Conservation (phyloP, 2,797 vertebrate species). For the Microctenopoma stevenorrisi region DNA sequence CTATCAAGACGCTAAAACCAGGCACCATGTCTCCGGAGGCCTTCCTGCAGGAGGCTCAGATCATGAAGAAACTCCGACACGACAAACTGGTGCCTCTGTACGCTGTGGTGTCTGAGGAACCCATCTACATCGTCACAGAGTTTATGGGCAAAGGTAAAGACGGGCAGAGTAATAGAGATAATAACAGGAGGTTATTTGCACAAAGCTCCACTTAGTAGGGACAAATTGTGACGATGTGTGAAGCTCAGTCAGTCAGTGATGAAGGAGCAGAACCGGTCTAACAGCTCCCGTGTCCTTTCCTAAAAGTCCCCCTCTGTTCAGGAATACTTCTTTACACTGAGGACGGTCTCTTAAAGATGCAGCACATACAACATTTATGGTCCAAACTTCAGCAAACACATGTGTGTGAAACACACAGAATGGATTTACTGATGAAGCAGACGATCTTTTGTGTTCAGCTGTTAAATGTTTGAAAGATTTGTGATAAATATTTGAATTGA, state of each 20-base stretch:
- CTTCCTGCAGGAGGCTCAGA: slow-evolving; percentile 97
- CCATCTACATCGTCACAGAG: slow-evolving; percentile 97
- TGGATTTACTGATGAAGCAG: no score
- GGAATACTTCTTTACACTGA: no score
- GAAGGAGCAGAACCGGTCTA: neutral
- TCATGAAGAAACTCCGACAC: slow-evolving; percentile 97
- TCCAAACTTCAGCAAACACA: no score
- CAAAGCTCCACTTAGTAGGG: neutral
- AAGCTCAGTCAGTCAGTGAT: neutral
- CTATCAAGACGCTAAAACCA: slow-evolving; percentile 96
- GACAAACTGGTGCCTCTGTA: slow-evolving; percentile 97
- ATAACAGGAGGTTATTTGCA: neutral
- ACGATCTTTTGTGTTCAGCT: no score
- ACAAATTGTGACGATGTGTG: no score
- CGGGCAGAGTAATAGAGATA: neutral
- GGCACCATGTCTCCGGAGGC: slow-evolving; percentile 99
- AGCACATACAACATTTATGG: no score
- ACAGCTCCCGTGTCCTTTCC: no score
- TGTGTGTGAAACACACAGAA: no score
- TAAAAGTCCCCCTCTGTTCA: no score
- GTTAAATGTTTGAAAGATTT: no score
- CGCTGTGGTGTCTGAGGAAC: slow-evolving; percentile 97
- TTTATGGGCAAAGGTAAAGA: slow-evolving; percentile 96
- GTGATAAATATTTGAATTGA: no score
- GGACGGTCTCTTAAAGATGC: no score